phyloP scores from a whole-genome alignment of 2,888 invertebrate genomes.

The Limnephilus marmoratus region DNA sequence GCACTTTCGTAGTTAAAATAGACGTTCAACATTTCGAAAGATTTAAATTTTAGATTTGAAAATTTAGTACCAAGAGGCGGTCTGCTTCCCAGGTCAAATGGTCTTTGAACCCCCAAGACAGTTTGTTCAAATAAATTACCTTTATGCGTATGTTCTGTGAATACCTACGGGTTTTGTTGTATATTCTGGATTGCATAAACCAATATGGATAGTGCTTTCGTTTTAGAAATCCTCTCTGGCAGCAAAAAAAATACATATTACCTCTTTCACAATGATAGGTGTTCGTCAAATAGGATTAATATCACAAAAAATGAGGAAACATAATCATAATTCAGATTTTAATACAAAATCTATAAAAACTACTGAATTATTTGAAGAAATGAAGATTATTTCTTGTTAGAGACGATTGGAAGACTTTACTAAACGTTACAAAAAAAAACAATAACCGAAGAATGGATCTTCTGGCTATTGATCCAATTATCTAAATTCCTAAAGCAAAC shows the following conservation, averaged over 20 bases:
- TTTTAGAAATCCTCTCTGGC: not conserved
- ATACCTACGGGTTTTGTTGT: not conserved
- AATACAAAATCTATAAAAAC: not conserved
- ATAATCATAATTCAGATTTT: not conserved
- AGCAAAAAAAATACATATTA: not conserved
- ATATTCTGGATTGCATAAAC: not conserved
- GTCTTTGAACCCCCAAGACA: too few species aligned
- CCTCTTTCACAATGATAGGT: not conserved
- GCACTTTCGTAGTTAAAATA: too few species aligned
- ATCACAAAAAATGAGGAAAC: not conserved
- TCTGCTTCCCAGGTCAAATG: too few species aligned
- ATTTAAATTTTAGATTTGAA: too few species aligned
- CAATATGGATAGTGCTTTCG: not conserved
- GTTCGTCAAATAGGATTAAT: not conserved
- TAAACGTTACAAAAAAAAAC: not conserved
- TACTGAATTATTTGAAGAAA: not conserved
- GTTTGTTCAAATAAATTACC: too few species aligned
- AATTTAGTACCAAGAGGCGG: too few species aligned
- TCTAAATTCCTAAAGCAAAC: slow-evolving; percentile 3
- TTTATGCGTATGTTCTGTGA: too few species aligned
- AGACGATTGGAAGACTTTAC: not conserved
- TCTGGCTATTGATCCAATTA: not conserved
- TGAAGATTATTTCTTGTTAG: not conserved
- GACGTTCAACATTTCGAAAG: too few species aligned
- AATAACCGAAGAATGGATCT: not conserved